Base-by-base conservation (phyloP, 2,797 vertebrate genomes). In the Malurus splendens region DNA sequence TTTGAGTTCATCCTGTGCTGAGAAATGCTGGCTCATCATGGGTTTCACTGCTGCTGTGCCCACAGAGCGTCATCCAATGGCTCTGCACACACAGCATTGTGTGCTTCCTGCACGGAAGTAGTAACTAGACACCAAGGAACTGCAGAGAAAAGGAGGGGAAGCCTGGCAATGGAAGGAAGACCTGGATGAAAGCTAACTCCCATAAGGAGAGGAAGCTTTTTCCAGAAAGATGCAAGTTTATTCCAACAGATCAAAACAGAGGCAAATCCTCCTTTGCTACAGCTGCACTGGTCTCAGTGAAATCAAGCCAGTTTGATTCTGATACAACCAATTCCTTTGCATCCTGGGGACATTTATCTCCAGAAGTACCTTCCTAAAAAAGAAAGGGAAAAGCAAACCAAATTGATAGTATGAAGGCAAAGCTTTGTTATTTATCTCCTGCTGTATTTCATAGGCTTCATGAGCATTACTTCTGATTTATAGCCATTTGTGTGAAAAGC, bases 191-290 rank as follows among this genome's bases (percentile, higher is more conserved):
- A 45, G 11, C 18, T 32, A 41, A 42, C 3, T 90, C 64, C 3
- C 84, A 94, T 23, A 90, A 38, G 1, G 94, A 98, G 92, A 97
- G 94, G 42, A 97, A 86, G 39, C 97, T 98, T 93, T 98, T 97
- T 28, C 64, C 96, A 18, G 89, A 96, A 48, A 97, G 84, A 94
- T 89, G 97, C 97, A 94, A 97, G 91, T 70, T 81, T 84, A 10
- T 57, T 71, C 65, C 5, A 38, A 33, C 14, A 47, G 16, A 32
- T 33, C n/a, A 57, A 36, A 42, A 11, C 1, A 1, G 38, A 60
- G 24, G 14, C n/a, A 79, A 65, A 65, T 64, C 48, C 8, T 4
- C 17, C 42, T 62, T 42, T 64, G 44, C 39, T 48, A 13, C 15
- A 23, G 11, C 55, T 77, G 12, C 30, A 4, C 16, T 6, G 14